These are phyloP conservation scores for Spialia ferax DNA, from an alignment of 2,888 invertebrate species.

Conservation along the genomic window DNA sequence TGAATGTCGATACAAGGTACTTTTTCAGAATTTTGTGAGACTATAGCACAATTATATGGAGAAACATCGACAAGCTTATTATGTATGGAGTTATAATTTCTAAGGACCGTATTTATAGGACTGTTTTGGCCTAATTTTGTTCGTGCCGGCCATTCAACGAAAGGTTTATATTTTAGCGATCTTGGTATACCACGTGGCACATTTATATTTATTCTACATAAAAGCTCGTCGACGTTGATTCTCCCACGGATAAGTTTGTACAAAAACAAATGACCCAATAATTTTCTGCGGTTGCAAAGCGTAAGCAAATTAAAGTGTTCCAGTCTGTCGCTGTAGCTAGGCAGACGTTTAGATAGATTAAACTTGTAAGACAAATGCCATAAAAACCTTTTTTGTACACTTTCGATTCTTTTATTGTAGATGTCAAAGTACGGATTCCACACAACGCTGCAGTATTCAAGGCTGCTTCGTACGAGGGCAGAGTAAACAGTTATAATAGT, in stretches of 20 bases:
- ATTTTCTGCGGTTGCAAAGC: neutral
- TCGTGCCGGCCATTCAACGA: neutral
- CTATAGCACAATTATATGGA: neutral
- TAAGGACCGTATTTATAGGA: neutral
- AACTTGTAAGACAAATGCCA: slow-evolving; percentile 1
- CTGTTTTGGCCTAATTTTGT: slow-evolving; percentile 3
- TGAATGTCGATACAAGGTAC: too few species aligned
- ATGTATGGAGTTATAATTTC: neutral
- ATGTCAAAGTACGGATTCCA: slow-evolving; percentile 1
- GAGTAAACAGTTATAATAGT: neutral
- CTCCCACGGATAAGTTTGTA: neutral
- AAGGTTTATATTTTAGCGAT: neutral
- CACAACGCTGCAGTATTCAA: slow-evolving; percentile 4
- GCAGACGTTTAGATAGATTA: neutral
- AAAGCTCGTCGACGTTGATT: neutral
- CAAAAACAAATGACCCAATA: neutral
- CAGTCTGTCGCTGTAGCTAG: neutral
- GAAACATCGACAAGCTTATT: neutral
- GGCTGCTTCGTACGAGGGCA: slow-evolving; percentile 1
- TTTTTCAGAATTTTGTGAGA: too few species aligned
- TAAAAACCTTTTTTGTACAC: neutral
- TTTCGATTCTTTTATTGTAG: neutral
- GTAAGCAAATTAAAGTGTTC: neutral
- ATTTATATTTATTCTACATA: neutral
- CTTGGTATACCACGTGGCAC: neutral